Evolutionary conservation across 1,140 invertebrate genomes (phyloP).

Genomic region (Medauroidea extradentata): DNA sequence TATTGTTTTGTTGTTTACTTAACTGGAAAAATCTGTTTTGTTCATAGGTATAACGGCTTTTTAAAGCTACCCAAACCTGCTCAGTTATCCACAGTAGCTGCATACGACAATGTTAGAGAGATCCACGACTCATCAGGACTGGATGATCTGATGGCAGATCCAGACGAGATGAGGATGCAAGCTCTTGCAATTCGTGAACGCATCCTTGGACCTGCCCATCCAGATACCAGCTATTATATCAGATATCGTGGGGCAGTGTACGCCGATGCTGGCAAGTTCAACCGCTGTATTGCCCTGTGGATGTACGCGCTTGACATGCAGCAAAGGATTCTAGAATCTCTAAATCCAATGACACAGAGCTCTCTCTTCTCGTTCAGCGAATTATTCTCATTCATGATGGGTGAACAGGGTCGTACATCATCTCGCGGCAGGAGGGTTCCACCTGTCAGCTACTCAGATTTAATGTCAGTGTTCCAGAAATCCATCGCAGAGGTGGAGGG

Average conservation of each 20-base stretch:
- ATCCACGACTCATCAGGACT: conserved; percentile 71
- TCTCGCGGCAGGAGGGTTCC: conserved; percentile 69
- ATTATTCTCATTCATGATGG: conserved; percentile 92
- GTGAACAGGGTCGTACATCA: conserved; percentile 62
- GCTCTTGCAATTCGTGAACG: conserved; percentile 89
- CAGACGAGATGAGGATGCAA: conserved; percentile 95
- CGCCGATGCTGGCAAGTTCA: conserved; percentile 90
- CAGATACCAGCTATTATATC: conserved; percentile 94
- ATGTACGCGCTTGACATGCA: conserved; percentile 97
- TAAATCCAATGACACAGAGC: conserved; percentile 92
- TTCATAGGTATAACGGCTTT: conserved; percentile 5
- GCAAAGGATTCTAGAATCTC: conserved; percentile 84
- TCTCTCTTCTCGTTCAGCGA: conserved; percentile 91
- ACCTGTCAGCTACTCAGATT: conserved; percentile 71
- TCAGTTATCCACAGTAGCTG: conserved; percentile 64
- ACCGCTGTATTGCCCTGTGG: conserved; percentile 88
- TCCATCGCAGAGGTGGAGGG: conserved; percentile 32
- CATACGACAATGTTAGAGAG: conserved; percentile 84
- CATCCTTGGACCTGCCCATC: conserved; percentile 89
- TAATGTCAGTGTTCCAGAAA: conserved; percentile 50
- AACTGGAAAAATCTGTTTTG: too few relatives aligned
- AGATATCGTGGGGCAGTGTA: conserved; percentile 90
- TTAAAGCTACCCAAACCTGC: conserved; percentile 62
- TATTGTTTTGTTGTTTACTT: background rate
- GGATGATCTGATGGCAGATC: conserved; percentile 83